Base-by-base conservation (phyloP, 2,797 vertebrate genomes). In the Gadopsis bispinosus region DNA sequence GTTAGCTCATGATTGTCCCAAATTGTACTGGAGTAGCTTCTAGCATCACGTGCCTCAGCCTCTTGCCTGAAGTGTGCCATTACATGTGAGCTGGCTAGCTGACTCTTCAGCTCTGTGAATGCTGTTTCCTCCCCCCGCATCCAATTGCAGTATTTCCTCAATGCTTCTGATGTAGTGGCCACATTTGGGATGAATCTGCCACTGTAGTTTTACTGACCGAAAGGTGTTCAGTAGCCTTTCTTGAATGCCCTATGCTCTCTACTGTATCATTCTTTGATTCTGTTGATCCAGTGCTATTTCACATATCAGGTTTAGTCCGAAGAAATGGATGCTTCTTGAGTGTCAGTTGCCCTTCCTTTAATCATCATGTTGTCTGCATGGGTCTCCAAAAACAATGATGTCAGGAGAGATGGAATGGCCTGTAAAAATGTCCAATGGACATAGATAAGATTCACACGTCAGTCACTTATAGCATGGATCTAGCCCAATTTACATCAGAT, bases 1-100 rank as follows among this genome's bases (percentile, higher is more conserved):
- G 54, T 31, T 47, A 63, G 47, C 53, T 41, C 53, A 58, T 35
- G 7, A 68, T 60, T 54, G 60, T 48, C 37, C 20, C 64, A 61
- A 61, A 65, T 59, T 51, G 75, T 72, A 76, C 60, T 69, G 43
- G 41, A 70, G 67, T 54, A 56, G 60, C 66, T 60, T 79, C 63
- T 9, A 22, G 50, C 4, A 43, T 67, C 61, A 67, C 31, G 17
- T 72, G 80, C 73, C 51, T 62, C 64, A 55, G 71, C 72, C 62
- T 37, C 66, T 54, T 75, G 55, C 58, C 65, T 85, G 41, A 83
- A 74, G 58, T 79, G 29, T 70, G 45, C 79, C 61, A 65, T 84
- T 83, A 58, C 41, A 69, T 78, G 39, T 33, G 69, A 74, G 61
- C 45, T 45, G 37, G 41, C 53, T 48, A 67, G 68, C 54, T 53